Evolutionary conservation across 2,888 invertebrate species (phyloP).

Genomic region (Acrobasis repandana): DNA sequence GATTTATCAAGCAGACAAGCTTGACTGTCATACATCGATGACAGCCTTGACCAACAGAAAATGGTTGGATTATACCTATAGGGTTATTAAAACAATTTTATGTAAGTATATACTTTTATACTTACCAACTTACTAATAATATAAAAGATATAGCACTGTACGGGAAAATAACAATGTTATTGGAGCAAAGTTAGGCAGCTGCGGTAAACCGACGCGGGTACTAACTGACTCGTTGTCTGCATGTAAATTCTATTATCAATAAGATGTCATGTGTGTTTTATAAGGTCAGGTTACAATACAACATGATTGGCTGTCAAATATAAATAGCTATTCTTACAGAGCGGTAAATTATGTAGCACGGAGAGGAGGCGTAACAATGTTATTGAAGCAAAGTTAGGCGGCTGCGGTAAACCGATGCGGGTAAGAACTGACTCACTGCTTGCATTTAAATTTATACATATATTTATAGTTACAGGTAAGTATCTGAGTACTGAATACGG

Average conservation of each 20-base stretch:
- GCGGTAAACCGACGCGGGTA: slow-evolving; percentile 7
- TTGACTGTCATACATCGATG: too few relatives aligned
- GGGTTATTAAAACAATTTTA: too few relatives aligned
- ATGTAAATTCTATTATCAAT: neutral
- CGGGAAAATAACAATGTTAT: slow-evolving; percentile 18
- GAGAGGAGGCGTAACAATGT: slow-evolving; percentile 8
- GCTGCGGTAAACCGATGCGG: slow-evolving; percentile 16
- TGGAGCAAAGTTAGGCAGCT: slow-evolving; percentile 7
- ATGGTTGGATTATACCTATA: too few relatives aligned
- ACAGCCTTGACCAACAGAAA: too few relatives aligned
- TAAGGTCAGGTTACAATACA: too few relatives aligned
- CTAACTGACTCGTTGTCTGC: neutral
- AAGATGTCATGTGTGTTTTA: too few relatives aligned
- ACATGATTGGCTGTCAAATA: neutral
- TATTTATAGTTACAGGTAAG: neutral
- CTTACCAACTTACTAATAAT: too few relatives aligned
- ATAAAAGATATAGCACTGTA: too few relatives aligned
- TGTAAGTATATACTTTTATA: too few relatives aligned
- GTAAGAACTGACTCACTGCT: slow-evolving; percentile 4
- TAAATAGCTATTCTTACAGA: neutral
- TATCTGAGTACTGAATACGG: too few relatives aligned
- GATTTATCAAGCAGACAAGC: too few relatives aligned
- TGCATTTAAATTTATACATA: slow-evolving; percentile 7
- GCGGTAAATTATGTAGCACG: neutral
- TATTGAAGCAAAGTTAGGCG: slow-evolving; percentile 16